Percentiles rank a stretch among this genome's conserved stretches.
Evolutionary conservation across 30 jellyfish, hydroid and myxozoan species (phyloP).

Genomic region (Cassiopea xamachana): DNA sequence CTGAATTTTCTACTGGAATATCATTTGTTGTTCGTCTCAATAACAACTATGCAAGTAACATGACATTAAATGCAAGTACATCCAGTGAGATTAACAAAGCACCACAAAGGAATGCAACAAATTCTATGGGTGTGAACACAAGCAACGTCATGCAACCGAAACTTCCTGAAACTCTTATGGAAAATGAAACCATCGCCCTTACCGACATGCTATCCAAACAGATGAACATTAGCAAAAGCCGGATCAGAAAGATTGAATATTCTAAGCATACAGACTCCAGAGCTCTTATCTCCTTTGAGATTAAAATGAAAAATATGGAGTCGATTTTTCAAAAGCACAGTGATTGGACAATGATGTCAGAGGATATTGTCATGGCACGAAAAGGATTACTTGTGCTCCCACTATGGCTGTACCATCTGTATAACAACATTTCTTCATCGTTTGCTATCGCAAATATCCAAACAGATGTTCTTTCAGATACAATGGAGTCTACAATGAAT

Average conservation of each 20-base stretch:
- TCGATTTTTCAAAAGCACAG: neutral
- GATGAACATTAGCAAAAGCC: slow-evolving; percentile 29
- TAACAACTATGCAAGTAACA: neutral
- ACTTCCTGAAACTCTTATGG: slow-evolving; percentile 25
- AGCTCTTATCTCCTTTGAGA: slow-evolving; percentile 43
- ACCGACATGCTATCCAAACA: slow-evolving; percentile 7
- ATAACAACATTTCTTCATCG: slow-evolving; percentile 25
- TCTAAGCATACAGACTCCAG: neutral
- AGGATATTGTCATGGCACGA: slow-evolving; percentile 62
- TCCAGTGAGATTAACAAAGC: neutral
- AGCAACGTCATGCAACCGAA: neutral
- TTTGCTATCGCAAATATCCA: slow-evolving; percentile 7
- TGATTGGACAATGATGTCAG: slow-evolving; percentile 65
- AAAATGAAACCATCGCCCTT: neutral
- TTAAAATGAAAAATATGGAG: slow-evolving; percentile 34
- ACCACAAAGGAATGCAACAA: neutral
- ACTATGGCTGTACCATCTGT: slow-evolving; percentile 35
- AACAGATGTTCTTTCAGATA: slow-evolving; percentile 47
- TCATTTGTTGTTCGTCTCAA: slow-evolving; percentile 8
- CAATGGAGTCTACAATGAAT: slow-evolving; percentile 27
- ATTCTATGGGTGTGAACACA: neutral
- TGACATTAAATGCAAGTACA: neutral
- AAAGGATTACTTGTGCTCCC: slow-evolving; percentile 62
- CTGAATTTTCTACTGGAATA: slow-evolving; percentile 23
- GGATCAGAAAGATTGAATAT: slow-evolving; percentile 22